phyloP scores from a whole-genome alignment of 1,140 invertebrate species.

The Drosophila kohkoa region DNA sequence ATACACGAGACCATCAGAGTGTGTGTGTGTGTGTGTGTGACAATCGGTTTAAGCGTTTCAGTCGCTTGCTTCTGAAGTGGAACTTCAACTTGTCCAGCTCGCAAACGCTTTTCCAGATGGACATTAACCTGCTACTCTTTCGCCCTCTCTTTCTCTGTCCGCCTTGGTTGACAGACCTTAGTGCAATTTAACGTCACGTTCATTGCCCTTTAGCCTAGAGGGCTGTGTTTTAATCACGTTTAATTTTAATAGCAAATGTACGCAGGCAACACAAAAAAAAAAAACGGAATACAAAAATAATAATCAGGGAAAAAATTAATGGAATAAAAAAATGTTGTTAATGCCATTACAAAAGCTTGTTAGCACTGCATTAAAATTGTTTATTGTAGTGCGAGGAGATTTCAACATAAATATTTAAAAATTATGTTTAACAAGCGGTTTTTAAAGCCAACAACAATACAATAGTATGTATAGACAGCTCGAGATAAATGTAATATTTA shows the following conservation, averaged over 20 bases:
- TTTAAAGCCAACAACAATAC: background rate
- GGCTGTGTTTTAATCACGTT: constrained; percentile 36
- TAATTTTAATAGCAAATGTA: constrained; percentile 39
- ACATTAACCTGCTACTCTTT: constrained; percentile 39
- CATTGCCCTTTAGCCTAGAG: constrained; percentile 16
- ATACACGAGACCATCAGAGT: constrained; percentile 9
- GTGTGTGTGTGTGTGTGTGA: constrained; percentile 47
- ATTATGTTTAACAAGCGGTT: background rate
- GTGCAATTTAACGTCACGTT: constrained; percentile 1
- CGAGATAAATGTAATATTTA: background rate
- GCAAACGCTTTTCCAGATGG: constrained; percentile 35
- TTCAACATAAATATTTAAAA: constrained; percentile 28
- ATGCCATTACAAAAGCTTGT: constrained; percentile 39
- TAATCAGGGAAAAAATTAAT: constrained; percentile 1
- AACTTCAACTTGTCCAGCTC: constrained; percentile 40
- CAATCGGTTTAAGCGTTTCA: constrained; percentile 63
- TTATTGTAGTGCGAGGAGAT: constrained; percentile 12
- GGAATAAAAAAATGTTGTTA: constrained; percentile 29
- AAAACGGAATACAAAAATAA: constrained; percentile 10
- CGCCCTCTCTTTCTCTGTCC: background rate
- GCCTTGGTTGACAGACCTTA: constrained; percentile 2
- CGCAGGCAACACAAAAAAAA: background rate
- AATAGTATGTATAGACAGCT: background rate
- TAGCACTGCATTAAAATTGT: constrained; percentile 32
- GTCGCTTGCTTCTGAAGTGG: constrained; percentile 48